Evolutionary conservation across 2,113 vertebrate genomes (phyloP), one percentile per base, ranked within the genome.

Genomic region (Semicossyphus pulcher): DNA sequence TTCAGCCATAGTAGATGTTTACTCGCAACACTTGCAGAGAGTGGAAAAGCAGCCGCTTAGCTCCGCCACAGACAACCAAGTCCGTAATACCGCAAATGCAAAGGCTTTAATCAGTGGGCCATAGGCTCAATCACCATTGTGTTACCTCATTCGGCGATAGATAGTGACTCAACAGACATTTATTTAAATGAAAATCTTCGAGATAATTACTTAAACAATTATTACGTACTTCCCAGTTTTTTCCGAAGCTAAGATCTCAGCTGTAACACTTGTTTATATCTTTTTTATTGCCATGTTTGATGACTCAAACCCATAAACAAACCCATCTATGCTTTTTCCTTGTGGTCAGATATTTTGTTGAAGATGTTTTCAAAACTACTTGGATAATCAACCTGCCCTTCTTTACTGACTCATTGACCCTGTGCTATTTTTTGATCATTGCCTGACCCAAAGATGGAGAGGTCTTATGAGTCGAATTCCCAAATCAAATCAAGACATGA

Each of bases 381-480:
- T 28, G 11, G 18, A 53, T 10, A 64, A 29, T 11, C 3, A 14
- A 44, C 21, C 5, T 1, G 36, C 42, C 7, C 18, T 32, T 12
- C 23, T 9, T 18, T 2, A 3, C 11, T 14, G 12, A 3, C 26
- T 53, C 10, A 14, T 15, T 31, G 26, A 31, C 11, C 64, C 36
- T 42, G 18, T 76, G 65, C 25, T 72, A 0, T 44, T 41, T 28
- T 34, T 69, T 79, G 74, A 79, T 52, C 64, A 15, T 12, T 26
- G 14, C 28, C 0, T 41, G 31, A 1, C 51, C 37, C 25, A 15
- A 5, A 8, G 28, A 25, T n/a, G 12, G 18, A 10, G 25, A 16
- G 66, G 68, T 81, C 85, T 83, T 74, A 76, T 72, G 62, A 84
- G 74, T 63, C 60, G 25, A 54, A 84, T 82, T 54, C n/a, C 28